A percentile compares a stretch with the other conserved stretches of the same genome.
Conservation (phyloP, 2,797 vertebrate species). For the Leptodactylus fallax region DNA sequence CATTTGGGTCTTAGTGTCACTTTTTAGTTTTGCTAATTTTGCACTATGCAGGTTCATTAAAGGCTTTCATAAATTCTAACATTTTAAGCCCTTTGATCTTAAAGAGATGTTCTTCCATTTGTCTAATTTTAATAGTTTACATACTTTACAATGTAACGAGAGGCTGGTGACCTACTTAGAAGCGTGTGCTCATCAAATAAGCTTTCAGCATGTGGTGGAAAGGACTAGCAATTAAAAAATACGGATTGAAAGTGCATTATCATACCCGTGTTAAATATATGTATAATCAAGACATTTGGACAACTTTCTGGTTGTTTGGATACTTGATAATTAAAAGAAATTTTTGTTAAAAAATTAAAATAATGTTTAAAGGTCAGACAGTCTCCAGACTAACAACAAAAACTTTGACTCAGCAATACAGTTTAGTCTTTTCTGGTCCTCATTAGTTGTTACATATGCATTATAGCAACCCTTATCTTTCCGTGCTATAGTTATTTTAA, state of each 20-base stretch:
- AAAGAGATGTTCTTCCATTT: conserved; percentile 44
- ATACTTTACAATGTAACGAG: conserved; percentile 31
- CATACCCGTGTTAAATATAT: not conserved
- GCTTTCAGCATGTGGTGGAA: not conserved
- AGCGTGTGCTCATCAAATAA: conserved; percentile 21
- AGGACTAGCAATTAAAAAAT: conserved; percentile 31
- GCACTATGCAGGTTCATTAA: conserved; percentile 10
- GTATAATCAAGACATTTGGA: not conserved
- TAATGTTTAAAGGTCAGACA: too few relatives aligned
- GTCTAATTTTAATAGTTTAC: conserved; percentile 42
- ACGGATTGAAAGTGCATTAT: conserved; percentile 7
- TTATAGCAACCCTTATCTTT: not conserved
- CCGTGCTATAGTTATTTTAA: not conserved
- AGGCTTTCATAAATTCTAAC: conserved; percentile 1
- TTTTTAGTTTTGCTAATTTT: conserved; percentile 16
- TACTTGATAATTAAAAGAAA: too few relatives aligned
- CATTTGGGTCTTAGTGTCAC: conserved; percentile 7
- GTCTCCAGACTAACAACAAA: not conserved
- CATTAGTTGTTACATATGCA: not conserved
- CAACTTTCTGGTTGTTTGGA: too few relatives aligned
- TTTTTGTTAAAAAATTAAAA: too few relatives aligned
- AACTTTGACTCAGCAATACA: not conserved
- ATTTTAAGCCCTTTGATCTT: conserved; percentile 26
- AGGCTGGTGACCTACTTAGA: conserved; percentile 38
- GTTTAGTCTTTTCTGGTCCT: too few relatives aligned